Evolutionary conservation across 1,140 invertebrate species (phyloP).

Genomic region (Diuraphis noxia): DNA sequence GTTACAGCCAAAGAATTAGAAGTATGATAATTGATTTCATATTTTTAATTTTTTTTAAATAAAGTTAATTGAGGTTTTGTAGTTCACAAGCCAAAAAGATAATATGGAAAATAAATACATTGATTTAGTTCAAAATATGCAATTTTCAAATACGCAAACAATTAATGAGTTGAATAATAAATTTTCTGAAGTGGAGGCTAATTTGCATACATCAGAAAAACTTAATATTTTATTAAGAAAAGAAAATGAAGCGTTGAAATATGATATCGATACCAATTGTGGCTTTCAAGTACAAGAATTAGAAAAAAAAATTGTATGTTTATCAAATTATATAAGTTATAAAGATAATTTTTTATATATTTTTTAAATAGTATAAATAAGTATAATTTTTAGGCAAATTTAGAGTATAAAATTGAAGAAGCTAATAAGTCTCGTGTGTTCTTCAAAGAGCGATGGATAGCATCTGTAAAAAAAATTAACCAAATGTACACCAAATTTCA

Average conservation of each 20-base stretch:
- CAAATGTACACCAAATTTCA: not conserved
- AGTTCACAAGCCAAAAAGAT: not conserved
- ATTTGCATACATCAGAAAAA: not conserved
- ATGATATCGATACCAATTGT: not conserved
- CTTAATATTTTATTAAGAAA: slow-evolving; percentile 1
- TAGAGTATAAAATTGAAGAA: slow-evolving; percentile 17
- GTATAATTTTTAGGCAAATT: not conserved
- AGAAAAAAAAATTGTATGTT: slow-evolving; percentile 26
- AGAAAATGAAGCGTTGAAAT: not conserved
- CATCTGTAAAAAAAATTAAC: slow-evolving; percentile 18
- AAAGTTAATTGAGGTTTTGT: not conserved
- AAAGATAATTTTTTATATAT: not conserved
- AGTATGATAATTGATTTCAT: not conserved
- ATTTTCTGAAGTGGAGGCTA: not conserved
- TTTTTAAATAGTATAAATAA: slow-evolving; percentile 18
- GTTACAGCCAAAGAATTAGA: slow-evolving; percentile 31
- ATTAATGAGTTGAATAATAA: slow-evolving; percentile 7
- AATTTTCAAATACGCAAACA: not conserved
- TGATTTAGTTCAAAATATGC: not conserved
- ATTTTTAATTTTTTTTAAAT: not conserved
- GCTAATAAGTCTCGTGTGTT: slow-evolving; percentile 14
- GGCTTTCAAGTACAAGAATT: not conserved
- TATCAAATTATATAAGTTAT: not conserved
- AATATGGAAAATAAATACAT: not conserved
- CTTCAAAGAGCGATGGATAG: slow-evolving; percentile 29